Evolutionary conservation across 2,888 invertebrate species (phyloP).

Genomic region (Aleiodes alternator): DNA sequence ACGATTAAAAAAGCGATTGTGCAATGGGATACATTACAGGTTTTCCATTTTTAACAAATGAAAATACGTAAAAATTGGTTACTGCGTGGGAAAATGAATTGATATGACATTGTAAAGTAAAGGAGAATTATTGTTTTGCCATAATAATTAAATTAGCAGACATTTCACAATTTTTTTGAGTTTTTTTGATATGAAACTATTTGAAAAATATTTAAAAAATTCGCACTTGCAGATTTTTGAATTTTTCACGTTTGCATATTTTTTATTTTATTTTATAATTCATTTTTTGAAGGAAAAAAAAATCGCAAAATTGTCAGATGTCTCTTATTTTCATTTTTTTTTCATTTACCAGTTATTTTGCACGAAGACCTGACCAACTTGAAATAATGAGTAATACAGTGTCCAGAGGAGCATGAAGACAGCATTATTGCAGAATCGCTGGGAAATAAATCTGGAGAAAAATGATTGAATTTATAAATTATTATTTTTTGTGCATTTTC

Average conservation of each 20-base stretch:
- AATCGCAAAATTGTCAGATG: too few species aligned
- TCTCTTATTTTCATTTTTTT: not conserved
- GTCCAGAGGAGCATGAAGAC: constrained; percentile 82
- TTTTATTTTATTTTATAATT: too few species aligned
- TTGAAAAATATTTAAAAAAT: too few species aligned
- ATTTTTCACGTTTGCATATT: too few species aligned
- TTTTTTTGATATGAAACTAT: too few species aligned
- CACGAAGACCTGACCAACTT: constrained; percentile 86
- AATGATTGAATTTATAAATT: too few species aligned
- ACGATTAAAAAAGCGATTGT: constrained; percentile 50
- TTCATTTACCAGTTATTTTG: constrained; percentile 85
- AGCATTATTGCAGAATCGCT: constrained; percentile 79
- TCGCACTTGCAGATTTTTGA: too few species aligned
- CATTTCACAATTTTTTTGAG: too few species aligned
- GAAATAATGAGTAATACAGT: constrained; percentile 84
- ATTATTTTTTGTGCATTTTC: not conserved
- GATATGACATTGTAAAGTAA: not conserved
- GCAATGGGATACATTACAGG: constrained; percentile 46
- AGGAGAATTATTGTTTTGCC: not conserved
- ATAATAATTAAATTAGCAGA: too few species aligned
- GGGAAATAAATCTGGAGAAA: constrained; percentile 78
- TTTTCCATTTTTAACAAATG: not conserved
- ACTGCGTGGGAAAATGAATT: constrained; percentile 5
- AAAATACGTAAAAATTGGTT: constrained; percentile 3
- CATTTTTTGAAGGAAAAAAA: too few species aligned